Base-by-base conservation (phyloP, 2,797 vertebrate genomes). In the Mormyrus proboscirostris region DNA sequence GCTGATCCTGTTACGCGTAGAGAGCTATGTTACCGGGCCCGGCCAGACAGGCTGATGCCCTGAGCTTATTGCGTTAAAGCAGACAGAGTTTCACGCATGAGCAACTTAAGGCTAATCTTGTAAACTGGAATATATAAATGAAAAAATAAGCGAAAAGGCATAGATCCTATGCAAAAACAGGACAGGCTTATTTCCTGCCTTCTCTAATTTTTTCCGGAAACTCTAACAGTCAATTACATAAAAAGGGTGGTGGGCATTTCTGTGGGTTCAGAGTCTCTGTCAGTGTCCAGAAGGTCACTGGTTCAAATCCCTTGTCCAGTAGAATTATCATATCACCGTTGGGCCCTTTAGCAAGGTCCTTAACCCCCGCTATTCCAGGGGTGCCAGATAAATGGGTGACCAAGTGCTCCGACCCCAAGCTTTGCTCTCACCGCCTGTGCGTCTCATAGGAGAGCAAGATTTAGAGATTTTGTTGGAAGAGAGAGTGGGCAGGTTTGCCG, bases 61-160 rank as follows among this genome's bases (percentile, higher is more conserved):
- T 88, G 62, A 88, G 87, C 87, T 88, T 65, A 65, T 50, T 65
- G 59, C 57, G 65, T 49, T 69, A 47, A 69, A 69, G 57, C 65
- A 88, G 65, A 25, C 55, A 69, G 65, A 73, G 59, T 73, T 88
- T 62, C 22, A 73, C 65, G 87, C 87, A 88, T 88, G 87, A 88
- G 65, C 62, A 76, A 50, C 87, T 88, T 51, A 88, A 33, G 87
- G 16, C 62, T 88, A 73, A 88, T 88, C 87, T 73, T 62, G 38
- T 62, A 88, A 51, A 86, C 47, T 1, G n/a, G 59, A 76, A 76
- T 88, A 76, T 41, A 86, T 86, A 57, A 55, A 55, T 55, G 57
- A 59, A 59, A 57, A 51, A 55, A 88, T 19, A 47, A 65, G 41
- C 41, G 4, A 88, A 88, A 38, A 65, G 86, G 57, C 41, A n/a